Evolutionary conservation across 2,113 vertebrate species (phyloP).

Genomic region (Mormyrus lacerda): DNA sequence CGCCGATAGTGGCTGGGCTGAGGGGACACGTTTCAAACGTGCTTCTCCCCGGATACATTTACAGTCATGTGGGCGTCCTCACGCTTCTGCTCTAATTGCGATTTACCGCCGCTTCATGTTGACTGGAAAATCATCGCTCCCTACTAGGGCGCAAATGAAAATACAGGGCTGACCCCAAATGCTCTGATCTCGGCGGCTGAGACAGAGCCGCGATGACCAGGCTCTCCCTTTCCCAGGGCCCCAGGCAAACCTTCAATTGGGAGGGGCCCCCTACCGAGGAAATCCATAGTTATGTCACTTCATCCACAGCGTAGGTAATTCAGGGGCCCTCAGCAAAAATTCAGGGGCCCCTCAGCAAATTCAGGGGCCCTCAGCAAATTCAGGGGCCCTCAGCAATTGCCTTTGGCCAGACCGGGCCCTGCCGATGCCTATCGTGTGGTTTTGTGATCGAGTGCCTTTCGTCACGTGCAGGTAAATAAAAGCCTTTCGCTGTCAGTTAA

Average conservation of each 20-base stretch:
- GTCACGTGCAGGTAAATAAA: background rate
- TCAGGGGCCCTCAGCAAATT: too few relatives aligned
- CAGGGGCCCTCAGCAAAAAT: background rate
- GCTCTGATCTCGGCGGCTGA: background rate
- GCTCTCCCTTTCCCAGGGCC: background rate
- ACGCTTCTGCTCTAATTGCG: background rate
- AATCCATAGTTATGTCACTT: background rate
- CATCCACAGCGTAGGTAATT: background rate
- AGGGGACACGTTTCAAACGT: constrained; percentile 30
- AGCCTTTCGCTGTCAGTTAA: background rate
- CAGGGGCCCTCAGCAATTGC: background rate
- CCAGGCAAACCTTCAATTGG: background rate
- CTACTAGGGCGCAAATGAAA: background rate
- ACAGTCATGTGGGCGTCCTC: constrained; percentile 19
- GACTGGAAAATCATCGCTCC: background rate
- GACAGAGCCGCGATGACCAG: background rate
- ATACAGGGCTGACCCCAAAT: background rate
- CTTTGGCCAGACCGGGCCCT: background rate
- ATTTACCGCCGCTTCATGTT: background rate
- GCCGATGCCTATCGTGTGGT: background rate
- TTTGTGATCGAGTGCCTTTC: background rate
- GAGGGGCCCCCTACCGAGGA: background rate
- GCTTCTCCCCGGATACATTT: constrained; percentile 13
- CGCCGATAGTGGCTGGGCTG: constrained; percentile 70
- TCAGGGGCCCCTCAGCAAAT: too few relatives aligned